Base-by-base conservation (phyloP, 2,797 vertebrate genomes). In the Thamnophis elegans region DNA sequence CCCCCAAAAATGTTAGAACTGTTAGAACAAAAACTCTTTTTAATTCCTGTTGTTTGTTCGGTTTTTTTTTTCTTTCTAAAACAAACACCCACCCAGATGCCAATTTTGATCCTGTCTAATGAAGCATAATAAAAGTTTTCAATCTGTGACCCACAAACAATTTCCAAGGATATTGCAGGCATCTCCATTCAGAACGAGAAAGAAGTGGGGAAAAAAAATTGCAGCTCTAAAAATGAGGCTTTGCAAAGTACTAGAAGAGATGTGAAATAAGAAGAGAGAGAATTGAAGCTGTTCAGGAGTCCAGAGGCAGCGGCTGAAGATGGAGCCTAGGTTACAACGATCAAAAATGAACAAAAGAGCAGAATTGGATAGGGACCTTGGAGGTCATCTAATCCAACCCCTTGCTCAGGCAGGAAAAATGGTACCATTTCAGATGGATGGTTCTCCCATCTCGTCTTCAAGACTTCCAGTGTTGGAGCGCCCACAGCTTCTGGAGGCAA, bases 81-180 rank as follows among this genome's bases (percentile, higher is more conserved):
- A 32, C 54, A n/a, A 32, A 55, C 18, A n/a, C 54, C 32, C 25
- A 89, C 5, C 28, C 62, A 86, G 93, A n/a, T 92, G 91, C 55
- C 58, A 32, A 55, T n/a, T 78, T 54, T 20, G 20, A 86, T 42
- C 85, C 16, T 36, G 51, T 92, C 86, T 89, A 47, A 92, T 20
- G 92, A 88, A 93, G 91, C 62, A 9, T 26, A 88, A 94, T 26
- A 28, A 93, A 91, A 32, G 85, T 91, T 88, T 90, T 65, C 89
- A 92, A 88, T 58, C 88, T 18, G 13, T 2, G 26, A 42, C 32
- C 4, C 0, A 90, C 82, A 26, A 89, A 89, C 89, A 87, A 90
- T 56, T 58, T 47, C 5, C 51, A 3, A 88, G 88, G 56, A 54
- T 54, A 18, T 42, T 53, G 0, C 32, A 16, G 55, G 32, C 4